Evolutionary conservation across 2,797 vertebrate genomes (phyloP), one percentile per base, ranked within the genome.

Genomic region (Miichthys miiuy): DNA sequence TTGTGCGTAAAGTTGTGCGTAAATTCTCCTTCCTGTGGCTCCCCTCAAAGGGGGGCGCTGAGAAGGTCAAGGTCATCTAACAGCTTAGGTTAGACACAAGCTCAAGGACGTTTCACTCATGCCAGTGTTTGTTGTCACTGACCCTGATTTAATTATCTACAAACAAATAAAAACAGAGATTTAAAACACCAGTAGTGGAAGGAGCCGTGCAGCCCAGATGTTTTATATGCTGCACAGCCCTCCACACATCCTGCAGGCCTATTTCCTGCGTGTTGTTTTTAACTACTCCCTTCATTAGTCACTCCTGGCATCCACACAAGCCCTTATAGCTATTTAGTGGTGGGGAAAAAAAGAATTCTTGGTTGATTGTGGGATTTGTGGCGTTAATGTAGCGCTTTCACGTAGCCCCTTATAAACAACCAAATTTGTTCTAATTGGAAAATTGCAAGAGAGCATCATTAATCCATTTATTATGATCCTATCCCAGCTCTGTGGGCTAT

Each of bases 271-370:
- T 47, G 42, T 20, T 71, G 64, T 79, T 77, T 72, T 84, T 81
- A 58, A 86, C 75, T 79, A 18, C 57, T 75, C 72, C 62, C 76
- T 63, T 50, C 21, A 75, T 84, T 81, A 84, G 73, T 89, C 88
- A 84, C 65, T 82, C 71, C 55, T 91, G 88, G 83, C 84, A 75
- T 68, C 72, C 66, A 57, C 38, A 69, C 60, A 75, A 73, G 47
- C 65, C 55, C 55, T 79, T 56, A 46, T 71, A 72, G 75, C 61
- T 87, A 81, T 88, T 90, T 88, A 68, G 58, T 23, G 27, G 64
- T 68, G 57, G 75, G 11, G 11, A 3, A 8, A 57, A 52, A 42
- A 34, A n/a, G 48, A 48, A 48, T 44, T 51, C 60, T 50, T 60
- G 62, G 47, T 55, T 79, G 50, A 71, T 80, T 88, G 81, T 44